Base-by-base conservation (phyloP, 2,888 invertebrate genomes). In the Sesamia inferens region DNA sequence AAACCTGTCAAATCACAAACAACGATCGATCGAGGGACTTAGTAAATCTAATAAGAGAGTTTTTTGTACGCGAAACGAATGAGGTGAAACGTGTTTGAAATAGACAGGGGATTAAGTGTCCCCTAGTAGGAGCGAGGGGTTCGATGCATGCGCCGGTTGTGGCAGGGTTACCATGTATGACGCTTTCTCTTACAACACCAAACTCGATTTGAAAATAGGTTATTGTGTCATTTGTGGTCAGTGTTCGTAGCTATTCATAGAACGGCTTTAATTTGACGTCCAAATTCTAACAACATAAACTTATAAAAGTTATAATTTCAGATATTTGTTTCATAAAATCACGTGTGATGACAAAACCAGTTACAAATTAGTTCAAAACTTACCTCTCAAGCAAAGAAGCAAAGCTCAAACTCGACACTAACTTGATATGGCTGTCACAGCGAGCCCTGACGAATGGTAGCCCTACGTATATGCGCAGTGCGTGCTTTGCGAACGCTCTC, bases 11-110 rank as follows among this genome's bases (percentile, higher is more conserved):
- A 94, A 93, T 94, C 93, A 93, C 91, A 90, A 91, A 90, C 85
- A 88, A 79, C 87, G 88, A 95, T 95, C 91, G 94, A 96, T 95
- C 92, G 92, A 80, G 82, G 84, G 88, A 89, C 90, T 85, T 90
- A 92, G 90, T 94, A 94, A 95, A 95, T 95, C 94, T 94, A 95
- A 95, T 95, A 95, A 94, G 91, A 89, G 89, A 93, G 94, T 95
- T 96, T 96, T 95, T 95, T 89, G 91, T 92, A 92, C 93, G 94
- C 93, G 93, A 93, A 94, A 93, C 93, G 95, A 94, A 95, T 95
- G 95, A 95, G 93, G 95, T 94, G 93, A 95, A 95, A 96, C 95
- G 95, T 96, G 96, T 96, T 95, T 94, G 95, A 95, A 94, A 95
- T 95, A 95, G 96, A 95, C 96, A 93, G 95, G 94, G 96, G 96